phyloP scores from a whole-genome alignment of 2,797 vertebrate species.

The Holocentrus rufus region DNA sequence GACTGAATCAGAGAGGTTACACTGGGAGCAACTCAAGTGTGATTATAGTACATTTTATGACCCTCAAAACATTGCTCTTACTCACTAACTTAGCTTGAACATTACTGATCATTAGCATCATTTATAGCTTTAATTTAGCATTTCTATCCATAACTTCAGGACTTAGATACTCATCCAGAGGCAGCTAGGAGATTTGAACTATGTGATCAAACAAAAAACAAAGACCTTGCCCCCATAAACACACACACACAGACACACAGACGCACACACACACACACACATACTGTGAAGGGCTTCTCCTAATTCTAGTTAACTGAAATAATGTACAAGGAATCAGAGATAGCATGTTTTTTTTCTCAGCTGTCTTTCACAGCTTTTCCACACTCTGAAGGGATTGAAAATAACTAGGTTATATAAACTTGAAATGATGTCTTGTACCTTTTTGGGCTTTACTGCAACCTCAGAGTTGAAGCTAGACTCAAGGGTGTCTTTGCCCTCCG shows the following conservation, averaged over 20 bases:
- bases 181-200: not conserved
- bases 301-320: not conserved
- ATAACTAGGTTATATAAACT: not conserved
- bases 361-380: not conserved
- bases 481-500: slow-evolving; percentile 85
- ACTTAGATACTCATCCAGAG: not conserved
- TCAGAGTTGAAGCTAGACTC: slow-evolving; percentile 87
- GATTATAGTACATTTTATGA: not conserved
- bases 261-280: not conserved
- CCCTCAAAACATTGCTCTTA: not conserved
- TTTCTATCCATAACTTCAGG: not conserved
- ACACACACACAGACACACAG: not conserved
- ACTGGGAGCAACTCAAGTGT: not conserved
- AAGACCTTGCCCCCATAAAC: not conserved
- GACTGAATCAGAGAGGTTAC: not conserved
- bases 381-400: not conserved
- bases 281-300: not conserved
- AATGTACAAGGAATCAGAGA: not conserved
- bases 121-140: not conserved
- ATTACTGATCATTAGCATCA: not conserved
- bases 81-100: slow-evolving; percentile 11
- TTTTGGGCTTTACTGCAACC: slow-evolving; percentile 85
- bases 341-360: not conserved
- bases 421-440: slow-evolving; percentile 82
- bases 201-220: not conserved